Percentiles rank a stretch among this genome's conserved stretches.
phyloP scores from a whole-genome alignment of 1,140 invertebrate species.

The Seison nebaliae region DNA sequence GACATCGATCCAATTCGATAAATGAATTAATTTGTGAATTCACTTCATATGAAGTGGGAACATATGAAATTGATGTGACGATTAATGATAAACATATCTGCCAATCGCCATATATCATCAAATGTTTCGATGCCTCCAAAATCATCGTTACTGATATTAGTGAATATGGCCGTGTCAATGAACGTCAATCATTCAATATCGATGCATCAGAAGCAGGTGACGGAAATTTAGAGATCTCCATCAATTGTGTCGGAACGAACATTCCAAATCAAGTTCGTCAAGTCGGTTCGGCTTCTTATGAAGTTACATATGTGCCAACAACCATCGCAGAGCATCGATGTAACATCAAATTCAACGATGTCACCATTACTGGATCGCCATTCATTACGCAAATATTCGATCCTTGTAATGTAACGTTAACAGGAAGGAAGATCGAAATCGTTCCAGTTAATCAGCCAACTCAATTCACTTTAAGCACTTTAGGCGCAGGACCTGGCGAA shows the following conservation, averaged over 20 bases:
- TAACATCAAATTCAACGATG: slow-evolving; percentile 84
- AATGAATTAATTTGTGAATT: slow-evolving; percentile 52
- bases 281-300: slow-evolving; percentile 69
- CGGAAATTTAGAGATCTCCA: slow-evolving; percentile 85
- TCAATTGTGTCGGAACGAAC: slow-evolving; percentile 64
- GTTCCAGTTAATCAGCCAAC: no score
- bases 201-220: slow-evolving; percentile 84
- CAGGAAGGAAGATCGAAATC: no score
- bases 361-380: slow-evolving; percentile 76
- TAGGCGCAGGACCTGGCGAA: slow-evolving; percentile 39
- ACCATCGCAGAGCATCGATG: slow-evolving; percentile 74
- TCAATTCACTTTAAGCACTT: no score
- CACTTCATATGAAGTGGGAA: slow-evolving; percentile 51
- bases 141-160: slow-evolving; percentile 64
- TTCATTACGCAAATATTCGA: slow-evolving; percentile 12
- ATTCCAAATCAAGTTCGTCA: slow-evolving; percentile 90
- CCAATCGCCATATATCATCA: slow-evolving; percentile 65
- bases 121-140: slow-evolving; percentile 57
- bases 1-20: neutral
- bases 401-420: neutral
- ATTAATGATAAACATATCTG: slow-evolving; percentile 63
- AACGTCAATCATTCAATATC: slow-evolving; percentile 66
- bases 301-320: slow-evolving; percentile 72
- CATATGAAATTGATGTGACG: slow-evolving; percentile 58
- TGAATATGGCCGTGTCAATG: slow-evolving; percentile 51